Evolutionary conservation across 2,797 vertebrate genomes (phyloP).

Genomic region (Triplophysa yarkandensis): DNA sequence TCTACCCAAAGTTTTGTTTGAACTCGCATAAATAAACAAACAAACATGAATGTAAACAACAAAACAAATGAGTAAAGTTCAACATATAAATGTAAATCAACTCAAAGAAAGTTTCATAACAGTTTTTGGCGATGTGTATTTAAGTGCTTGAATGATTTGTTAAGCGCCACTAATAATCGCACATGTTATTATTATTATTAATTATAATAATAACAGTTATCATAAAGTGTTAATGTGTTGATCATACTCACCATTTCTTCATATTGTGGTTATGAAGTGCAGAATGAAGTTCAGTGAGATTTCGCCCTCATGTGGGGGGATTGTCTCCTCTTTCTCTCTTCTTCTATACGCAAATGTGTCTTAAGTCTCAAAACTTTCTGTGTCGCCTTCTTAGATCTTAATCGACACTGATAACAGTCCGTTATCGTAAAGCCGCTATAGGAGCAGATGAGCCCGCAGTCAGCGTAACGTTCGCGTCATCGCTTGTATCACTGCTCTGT

Average conservation of each 20-base stretch:
- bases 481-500: slow-evolving; percentile 45
- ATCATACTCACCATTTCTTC: slow-evolving; percentile 80
- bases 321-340: slow-evolving; percentile 65
- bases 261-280: slow-evolving; percentile 75
- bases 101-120: not conserved
- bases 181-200: slow-evolving; percentile 5
- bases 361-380: slow-evolving; percentile 53
- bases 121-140: not conserved
- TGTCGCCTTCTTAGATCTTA: slow-evolving; percentile 52
- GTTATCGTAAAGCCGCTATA: slow-evolving; percentile 34
- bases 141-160: not conserved
- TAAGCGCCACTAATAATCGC: not conserved
- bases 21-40: slow-evolving; percentile 9
- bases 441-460: slow-evolving; percentile 18
- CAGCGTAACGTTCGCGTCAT: slow-evolving; percentile 35
- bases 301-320: slow-evolving; percentile 83
- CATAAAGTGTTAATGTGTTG: slow-evolving; percentile 43
- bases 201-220: too few species aligned
- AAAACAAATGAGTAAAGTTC: not conserved
- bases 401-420: slow-evolving; percentile 38
- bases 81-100: not conserved
- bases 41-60: not conserved
- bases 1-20: too few species aligned
- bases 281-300: slow-evolving; percentile 76
- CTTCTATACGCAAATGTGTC: slow-evolving; percentile 60